Evolutionary conservation across 2,797 vertebrate species (phyloP).

Genomic region (Prunella strophiata): DNA sequence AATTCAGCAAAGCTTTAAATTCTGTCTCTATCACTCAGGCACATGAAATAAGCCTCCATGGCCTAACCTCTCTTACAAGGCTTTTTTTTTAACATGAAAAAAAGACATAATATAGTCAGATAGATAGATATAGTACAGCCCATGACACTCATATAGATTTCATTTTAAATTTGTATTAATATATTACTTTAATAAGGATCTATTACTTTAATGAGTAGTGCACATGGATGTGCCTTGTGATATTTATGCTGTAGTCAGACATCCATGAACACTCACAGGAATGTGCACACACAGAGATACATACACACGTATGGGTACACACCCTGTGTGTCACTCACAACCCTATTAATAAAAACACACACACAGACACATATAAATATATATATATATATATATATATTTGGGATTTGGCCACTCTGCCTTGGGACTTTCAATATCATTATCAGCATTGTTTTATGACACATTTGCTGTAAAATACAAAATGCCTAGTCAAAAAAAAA

Average conservation of each 20-base stretch:
- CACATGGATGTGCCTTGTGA: background rate
- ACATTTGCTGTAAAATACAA: constrained; percentile 43
- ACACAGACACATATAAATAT: background rate
- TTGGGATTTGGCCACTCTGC: background rate
- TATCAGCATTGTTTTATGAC: constrained; percentile 57
- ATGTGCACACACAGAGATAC: background rate
- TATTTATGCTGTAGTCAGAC: background rate
- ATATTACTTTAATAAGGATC: background rate
- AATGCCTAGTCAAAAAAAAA: constrained; percentile 39
- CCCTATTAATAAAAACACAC: background rate
- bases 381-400: background rate
- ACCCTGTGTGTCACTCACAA: background rate
- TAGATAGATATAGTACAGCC: background rate
- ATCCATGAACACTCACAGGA: background rate
- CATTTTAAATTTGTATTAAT: constrained; percentile 35
- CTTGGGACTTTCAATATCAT: constrained; percentile 24
- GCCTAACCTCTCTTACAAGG: background rate
- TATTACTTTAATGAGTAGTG: background rate
- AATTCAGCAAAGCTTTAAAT: constrained; percentile 69
- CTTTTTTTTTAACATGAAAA: constrained; percentile 7
- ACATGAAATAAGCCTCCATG: constrained; percentile 36
- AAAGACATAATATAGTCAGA: constrained; percentile 13
- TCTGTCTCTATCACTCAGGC: constrained; percentile 44
- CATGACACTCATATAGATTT: background rate
- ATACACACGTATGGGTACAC: background rate